A percentile compares a stretch with the other conserved stretches of the same genome.
phyloP scores from a whole-genome alignment of 2,888 invertebrate species.

The Melinaea marsaeus region DNA sequence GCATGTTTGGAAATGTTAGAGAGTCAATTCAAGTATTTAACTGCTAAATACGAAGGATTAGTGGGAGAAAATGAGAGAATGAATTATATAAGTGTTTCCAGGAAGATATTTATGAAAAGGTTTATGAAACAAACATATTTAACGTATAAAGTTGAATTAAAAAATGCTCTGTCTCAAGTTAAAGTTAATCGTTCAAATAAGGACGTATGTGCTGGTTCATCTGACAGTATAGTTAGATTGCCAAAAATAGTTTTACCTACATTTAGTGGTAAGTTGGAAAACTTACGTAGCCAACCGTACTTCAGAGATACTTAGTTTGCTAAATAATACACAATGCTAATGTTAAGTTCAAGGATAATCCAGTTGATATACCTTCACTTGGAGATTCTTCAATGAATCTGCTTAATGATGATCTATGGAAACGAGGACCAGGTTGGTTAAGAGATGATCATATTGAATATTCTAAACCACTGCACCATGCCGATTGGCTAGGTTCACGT shows the following conservation, averaged over 20 bases:
- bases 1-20: constrained; percentile 4
- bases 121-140: constrained; percentile 10
- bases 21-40: neutral
- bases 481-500: no score
- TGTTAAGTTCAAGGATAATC: constrained; percentile 38
- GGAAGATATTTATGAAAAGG: constrained; percentile 4
- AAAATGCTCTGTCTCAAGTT: neutral
- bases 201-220: constrained; percentile 6
- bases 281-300: no score
- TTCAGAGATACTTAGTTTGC: constrained; percentile 12
- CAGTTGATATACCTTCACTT: no score
- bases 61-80: no score
- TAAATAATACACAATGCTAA: constrained; percentile 13
- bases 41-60: neutral
- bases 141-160: constrained; percentile 4
- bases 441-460: no score
- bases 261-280: constrained; percentile 24
- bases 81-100: neutral
- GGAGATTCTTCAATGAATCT: no score
- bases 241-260: constrained; percentile 8
- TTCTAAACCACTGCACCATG: no score
- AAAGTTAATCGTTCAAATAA: neutral
- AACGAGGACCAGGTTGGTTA: no score
- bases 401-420: no score
- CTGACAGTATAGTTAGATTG: no score